Base-by-base conservation (phyloP, 2,888 invertebrate species). In the Petrolisthes cinctipes region DNA sequence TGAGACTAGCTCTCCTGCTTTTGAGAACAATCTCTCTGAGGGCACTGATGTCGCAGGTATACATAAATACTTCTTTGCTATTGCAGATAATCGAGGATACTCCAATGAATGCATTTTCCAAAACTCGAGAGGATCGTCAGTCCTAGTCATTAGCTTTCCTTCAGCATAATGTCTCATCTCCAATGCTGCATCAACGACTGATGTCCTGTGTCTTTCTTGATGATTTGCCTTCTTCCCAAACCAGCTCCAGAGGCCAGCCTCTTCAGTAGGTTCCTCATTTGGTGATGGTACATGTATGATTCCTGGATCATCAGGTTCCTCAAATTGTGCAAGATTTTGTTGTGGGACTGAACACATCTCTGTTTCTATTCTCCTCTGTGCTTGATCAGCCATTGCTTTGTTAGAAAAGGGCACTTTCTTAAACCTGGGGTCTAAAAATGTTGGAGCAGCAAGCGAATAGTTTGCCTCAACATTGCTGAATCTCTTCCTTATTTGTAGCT, bases 101-200 rank as follows among this genome's bases (percentile, higher is more conserved):
- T 81, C 82, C 53, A 82, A 71, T 66, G 82, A 51, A 82, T 68
- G 82, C 23, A 5, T 71, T 82, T 82, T 82, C 9, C 82, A 66
- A 68, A 66, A 82, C 66, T 82, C 71, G 14, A 82, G 82, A 71
- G 81, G 81, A 76, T 81, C 54, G 54, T 82, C 82, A 82, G 68
- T 71, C 82, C 53, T 82, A 51, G 82, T 68, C 82, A 82, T 51
- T 23, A 82, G 51, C 20, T 82, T 66, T 68, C 71, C 68, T 68
- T 82, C 82, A 68, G n/a, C 68, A 71, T 82, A 82, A 82, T 82
- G 82, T 57, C 81, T 17, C 81, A 81, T 81, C 54, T 81, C 81
- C 81, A 81, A 57, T 57, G 81, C 61, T 81, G 81, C 81, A 57
- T 81, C 56, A 5, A 57, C 81, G 54, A 81, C 57, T 81, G 17